Base-by-base conservation (phyloP, 2,113 vertebrate genomes). In the Epinephelus cyanopodus region DNA sequence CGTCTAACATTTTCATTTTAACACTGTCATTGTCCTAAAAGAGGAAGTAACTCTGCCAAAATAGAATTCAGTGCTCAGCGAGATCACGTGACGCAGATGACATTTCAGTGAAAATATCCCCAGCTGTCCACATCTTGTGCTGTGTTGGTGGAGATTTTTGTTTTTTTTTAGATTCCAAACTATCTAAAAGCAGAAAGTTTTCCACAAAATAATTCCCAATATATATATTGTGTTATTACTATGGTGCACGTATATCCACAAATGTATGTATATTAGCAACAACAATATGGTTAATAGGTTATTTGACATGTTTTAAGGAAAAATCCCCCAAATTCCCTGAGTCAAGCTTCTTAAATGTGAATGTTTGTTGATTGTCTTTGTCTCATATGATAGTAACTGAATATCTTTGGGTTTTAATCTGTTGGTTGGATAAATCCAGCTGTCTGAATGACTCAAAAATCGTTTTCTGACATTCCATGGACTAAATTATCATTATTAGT, bases 41-140 rank as follows among this genome's bases (percentile, higher is more conserved):
- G 87, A 87, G 92, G 91, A 94, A 93, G 89, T 92, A 79, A 62
- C 48, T 62, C 33, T 74, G 79, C 76, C 71, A 89, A 89, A 93
- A 92, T 87, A 91, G 89, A 87, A 60, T 45, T 69, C 57, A 73
- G 2, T 70, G 61, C 64, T 84, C 78, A 79, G 79, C 39, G 56
- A 47, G 33, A 76, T 2, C 68, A 67, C 15, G 42, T 85, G 87
- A 50, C 66, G 66, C 10, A 57, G 33, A 54, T 75, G 79, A 86
- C 83, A 77, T 86, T 84, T 89, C 9, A 78, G 74, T 68, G 21
- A 76, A 92, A 79, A 88, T 64, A 74, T 81, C 74, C 80, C 73
- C 14, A 7, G 74, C 52, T 60, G 61, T 82, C 70, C 64, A 83
- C 53, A 77, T 72, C 27, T 48, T 54, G 23, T 3, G 6, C 3